Evolutionary conservation across 2,113 vertebrate genomes (phyloP), one percentile per base, ranked within the genome.

Genomic region (Clarias batrachus): DNA sequence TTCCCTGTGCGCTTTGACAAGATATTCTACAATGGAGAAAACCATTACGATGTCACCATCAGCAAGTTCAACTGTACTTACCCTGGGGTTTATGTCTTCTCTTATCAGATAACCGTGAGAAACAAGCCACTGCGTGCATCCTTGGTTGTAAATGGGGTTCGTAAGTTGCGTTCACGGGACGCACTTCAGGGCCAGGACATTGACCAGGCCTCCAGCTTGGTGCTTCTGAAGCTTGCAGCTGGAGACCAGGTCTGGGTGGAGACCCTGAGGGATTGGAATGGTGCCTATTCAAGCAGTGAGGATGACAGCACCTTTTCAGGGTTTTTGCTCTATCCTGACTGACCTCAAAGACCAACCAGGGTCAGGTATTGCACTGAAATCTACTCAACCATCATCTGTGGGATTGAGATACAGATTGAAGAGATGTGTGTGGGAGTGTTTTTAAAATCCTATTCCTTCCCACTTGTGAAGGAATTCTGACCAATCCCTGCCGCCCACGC

Each of bases 211-310:
- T 99, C 98, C 82, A 95, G 95, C 84, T 93, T 99, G 48, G 93
- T 97, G 59, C 87, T 99, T 88, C 91, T 99, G 85, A 96, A 92
- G 86, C 92, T 99, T 83, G 92, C 88, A 0, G 93, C 10, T 0
- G 97, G 97, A 0, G 98, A 99, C 90, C 96, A 97, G 86, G 97
- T 99, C 70, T 99, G 98, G 98, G 92, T 99, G 92, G 97, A 99
- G 91, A 97, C 96, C 0, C 92, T 96, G 0, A 95, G 96, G 91
- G 97, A 99, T 87, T 98, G 97, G 97, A 99, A 99, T 2, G 97
- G 98, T 1, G 92, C 96, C 5, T 97, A 99, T 0, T 96, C 94
- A 25, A 96, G 98, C 17, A 94, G 95, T 0, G 98, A 99, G 90
- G 98, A 99, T 0, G 97, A 99, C 92, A 99, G 98, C 80, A 92